Conservation (phyloP, 2,113 vertebrate genomes). For the Albula glossodonta region DNA sequence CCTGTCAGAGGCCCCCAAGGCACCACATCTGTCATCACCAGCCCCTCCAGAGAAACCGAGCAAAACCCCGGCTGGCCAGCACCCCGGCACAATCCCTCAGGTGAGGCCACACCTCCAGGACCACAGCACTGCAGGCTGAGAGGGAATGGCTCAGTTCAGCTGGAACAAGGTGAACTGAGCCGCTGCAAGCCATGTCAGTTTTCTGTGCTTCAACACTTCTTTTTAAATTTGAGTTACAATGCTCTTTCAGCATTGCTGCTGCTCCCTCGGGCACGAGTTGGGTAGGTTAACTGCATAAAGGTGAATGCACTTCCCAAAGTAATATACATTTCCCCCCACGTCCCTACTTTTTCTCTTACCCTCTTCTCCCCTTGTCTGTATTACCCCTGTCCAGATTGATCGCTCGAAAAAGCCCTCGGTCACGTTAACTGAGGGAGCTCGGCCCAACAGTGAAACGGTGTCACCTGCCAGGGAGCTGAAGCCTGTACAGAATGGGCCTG, state of each 20-base stretch:
- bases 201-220: no score
- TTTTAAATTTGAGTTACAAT: no score
- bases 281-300: no score
- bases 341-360: neutral
- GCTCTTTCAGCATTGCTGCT: no score
- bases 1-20: constrained; percentile 52
- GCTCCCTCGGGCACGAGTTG: no score
- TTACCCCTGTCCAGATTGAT: constrained; percentile 75
- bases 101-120: constrained; percentile 57
- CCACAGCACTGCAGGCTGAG: neutral
- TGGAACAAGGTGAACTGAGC: no score
- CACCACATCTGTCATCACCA: constrained; percentile 36
- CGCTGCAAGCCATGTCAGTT: no score
- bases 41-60: constrained; percentile 50
- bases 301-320: no score
- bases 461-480: constrained; percentile 57
- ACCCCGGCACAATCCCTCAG: constrained; percentile 77
- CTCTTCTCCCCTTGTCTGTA: constrained; percentile 12
- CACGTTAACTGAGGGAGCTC: constrained; percentile 62
- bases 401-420: constrained; percentile 86
- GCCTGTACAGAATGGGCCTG: constrained; percentile 64
- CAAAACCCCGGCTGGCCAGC: constrained; percentile 53
- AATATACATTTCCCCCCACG: no score
- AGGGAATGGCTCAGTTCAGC: no score
- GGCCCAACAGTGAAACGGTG: constrained; percentile 55